A percentile compares a stretch with the other conserved stretches of the same genome.
Evolutionary conservation across 2,797 vertebrate species (phyloP).

Genomic region (Cottoperca gobio): DNA sequence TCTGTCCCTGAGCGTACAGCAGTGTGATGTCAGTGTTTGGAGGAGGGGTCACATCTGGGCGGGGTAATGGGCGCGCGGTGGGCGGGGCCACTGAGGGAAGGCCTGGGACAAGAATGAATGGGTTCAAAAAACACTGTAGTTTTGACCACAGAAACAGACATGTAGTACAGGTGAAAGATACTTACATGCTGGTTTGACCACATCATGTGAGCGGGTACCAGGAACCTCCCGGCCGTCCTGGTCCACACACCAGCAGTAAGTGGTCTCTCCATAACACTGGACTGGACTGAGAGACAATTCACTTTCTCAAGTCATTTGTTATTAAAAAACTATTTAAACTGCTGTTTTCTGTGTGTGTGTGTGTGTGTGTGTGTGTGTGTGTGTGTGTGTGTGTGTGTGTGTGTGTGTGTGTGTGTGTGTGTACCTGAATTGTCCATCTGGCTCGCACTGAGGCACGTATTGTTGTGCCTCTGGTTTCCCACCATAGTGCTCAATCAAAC

Average conservation of each 20-base stretch:
- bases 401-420: background rate
- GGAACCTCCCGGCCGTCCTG: conserved; percentile 90
- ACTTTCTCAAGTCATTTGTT: background rate
- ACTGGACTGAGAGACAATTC: conserved; percentile 68
- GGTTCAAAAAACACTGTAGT: background rate
- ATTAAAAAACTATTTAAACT: background rate
- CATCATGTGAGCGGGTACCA: conserved; percentile 90
- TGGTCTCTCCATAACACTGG: conserved; percentile 87
- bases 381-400: background rate
- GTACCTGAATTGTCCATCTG: conserved; percentile 82
- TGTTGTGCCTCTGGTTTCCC: conserved; percentile 79
- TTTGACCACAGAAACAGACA: background rate
- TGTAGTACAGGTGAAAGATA: background rate
- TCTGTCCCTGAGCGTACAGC: conserved; percentile 96
- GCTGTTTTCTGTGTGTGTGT: too few species aligned
- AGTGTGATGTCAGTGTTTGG: conserved; percentile 85
- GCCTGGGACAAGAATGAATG: conserved; percentile 77
- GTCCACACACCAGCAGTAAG: conserved; percentile 89
- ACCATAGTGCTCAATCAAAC: conserved; percentile 83
- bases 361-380: conserved; percentile 5
- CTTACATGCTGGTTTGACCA: conserved; percentile 92
- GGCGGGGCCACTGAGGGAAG: conserved; percentile 90
- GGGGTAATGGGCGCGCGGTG: conserved; percentile 83
- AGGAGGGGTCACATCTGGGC: conserved; percentile 88
- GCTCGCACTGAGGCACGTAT: conserved; percentile 85